A percentile compares a stretch with the other conserved stretches of the same genome.
phyloP scores from a whole-genome alignment of 2,113 vertebrate species.

The Melanostigma gelatinosum region DNA sequence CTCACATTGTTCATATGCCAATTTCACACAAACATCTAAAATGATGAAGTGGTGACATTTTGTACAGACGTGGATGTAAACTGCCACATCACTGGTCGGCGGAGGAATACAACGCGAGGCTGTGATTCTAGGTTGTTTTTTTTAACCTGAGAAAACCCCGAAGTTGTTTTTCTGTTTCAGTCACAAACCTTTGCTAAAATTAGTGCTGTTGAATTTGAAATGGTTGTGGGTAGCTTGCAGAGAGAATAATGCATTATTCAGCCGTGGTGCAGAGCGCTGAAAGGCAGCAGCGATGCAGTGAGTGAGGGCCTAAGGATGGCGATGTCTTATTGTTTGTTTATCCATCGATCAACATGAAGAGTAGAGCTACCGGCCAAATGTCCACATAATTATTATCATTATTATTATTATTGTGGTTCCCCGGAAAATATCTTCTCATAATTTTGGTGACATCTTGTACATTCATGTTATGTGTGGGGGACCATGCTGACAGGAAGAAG shows the following conservation, averaged over 20 bases:
- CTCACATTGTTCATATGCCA: not conserved
- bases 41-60: no score
- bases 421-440: not conserved
- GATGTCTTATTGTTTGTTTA: not conserved
- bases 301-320: not conserved
- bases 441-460: not conserved
- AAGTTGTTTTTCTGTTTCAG: slow-evolving; percentile 25
- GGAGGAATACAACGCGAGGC: not conserved
- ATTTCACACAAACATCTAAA: not conserved
- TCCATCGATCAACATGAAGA: not conserved
- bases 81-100: not conserved
- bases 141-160: not conserved
- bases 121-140: not conserved
- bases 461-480: not conserved
- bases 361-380: not conserved
- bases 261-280: not conserved
- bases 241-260: slow-evolving; percentile 46
- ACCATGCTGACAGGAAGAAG: not conserved
- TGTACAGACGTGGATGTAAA: not conserved
- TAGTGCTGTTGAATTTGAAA: slow-evolving; percentile 31
- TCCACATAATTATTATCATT: not conserved
- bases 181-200: slow-evolving; percentile 29
- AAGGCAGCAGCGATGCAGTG: not conserved
- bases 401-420: not conserved
- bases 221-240: slow-evolving; percentile 31